Evolutionary conservation across 2,797 vertebrate genomes (phyloP), one percentile per base, ranked within the genome.

Genomic region (Syngnathus rostellatus): DNA sequence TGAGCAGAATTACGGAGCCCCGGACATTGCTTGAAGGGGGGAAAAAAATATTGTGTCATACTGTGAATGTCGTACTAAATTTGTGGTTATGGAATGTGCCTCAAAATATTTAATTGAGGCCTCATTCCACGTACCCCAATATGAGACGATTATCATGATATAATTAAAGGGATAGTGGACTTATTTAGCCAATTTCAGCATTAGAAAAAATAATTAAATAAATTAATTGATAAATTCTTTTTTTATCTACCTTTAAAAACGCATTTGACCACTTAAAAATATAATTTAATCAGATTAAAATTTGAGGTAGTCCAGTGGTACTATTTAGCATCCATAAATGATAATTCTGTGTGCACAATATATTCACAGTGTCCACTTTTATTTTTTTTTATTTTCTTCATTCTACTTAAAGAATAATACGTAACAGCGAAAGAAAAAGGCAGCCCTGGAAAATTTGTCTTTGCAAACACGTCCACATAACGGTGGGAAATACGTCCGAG

Each of bases 401-500:
- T 19, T 19, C 17, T 16, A 16, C 17, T 50, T 25, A 25, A 8
- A 41, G 19, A 40, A 21, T 39, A 8, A 59, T n/a, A 10, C n/a
- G 1, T 39, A 41, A 41, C 19, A n/a, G 58, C 17, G 43, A 61
- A 54, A 23, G 2, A 23, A 53, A 21, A 39, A 21, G 10, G n/a
- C 39, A 21, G 59, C n/a, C 16, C 23, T 11, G 63, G 14, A 31
- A 39, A 10, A 17, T 12, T 77, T 84, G 68, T 45, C 57, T 55
- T 83, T 84, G 85, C 63, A 51, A 84, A 78, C 82, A 85, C 77
- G 80, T 83, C 72, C 66, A 72, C 76, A 78, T 82, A 87, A 84
- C 83, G 83, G 84, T 88, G 88, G 85, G 88, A 91, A 90, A 87
- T 82, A 76, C 78, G 74, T 88, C 72, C 62, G 66, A 74, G 77